Conservation (phyloP, 2,797 vertebrate genomes). For the Sebastes steindachneri region DNA sequence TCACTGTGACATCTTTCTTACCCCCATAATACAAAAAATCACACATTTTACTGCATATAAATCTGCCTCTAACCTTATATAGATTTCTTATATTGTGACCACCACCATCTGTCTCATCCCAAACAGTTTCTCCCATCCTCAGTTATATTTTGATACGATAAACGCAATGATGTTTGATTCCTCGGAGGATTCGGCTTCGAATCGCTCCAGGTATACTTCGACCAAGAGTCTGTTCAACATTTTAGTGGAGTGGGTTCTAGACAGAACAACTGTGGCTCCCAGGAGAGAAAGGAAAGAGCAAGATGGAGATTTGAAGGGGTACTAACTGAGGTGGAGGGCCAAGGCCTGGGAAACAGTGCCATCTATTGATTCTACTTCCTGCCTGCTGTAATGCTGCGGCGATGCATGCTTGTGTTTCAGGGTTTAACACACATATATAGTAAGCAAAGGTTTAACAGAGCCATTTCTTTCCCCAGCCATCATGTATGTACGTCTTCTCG, state of each 20-base stretch:
- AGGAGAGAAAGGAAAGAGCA: background rate
- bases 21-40: background rate
- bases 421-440: background rate
- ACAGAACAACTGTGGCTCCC: conserved; percentile 46
- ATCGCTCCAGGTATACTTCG: conserved; percentile 36
- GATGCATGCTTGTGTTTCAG: background rate
- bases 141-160: conserved; percentile 31
- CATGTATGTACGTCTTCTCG: background rate
- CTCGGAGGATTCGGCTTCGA: conserved; percentile 22
- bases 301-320: conserved; percentile 3
- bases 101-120: background rate
- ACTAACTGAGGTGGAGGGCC: background rate
- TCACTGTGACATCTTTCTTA: background rate
- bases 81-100: background rate
- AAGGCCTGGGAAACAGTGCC: conserved; percentile 78
- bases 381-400: background rate
- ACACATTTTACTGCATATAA: background rate
- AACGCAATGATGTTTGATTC: conserved; percentile 25
- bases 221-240: conserved; percentile 54
- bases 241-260: conserved; percentile 49
- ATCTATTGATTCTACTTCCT: conserved; percentile 66
- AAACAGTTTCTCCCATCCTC: background rate
- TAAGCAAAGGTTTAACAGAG: background rate
- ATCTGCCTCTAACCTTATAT: background rate
- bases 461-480: background rate